Percentiles rank a stretch among this genome's conserved stretches.
These are phyloP conservation scores for Gobio gobio DNA, from an alignment of 2,113 vertebrate genomes.

Conservation along the genomic window DNA sequence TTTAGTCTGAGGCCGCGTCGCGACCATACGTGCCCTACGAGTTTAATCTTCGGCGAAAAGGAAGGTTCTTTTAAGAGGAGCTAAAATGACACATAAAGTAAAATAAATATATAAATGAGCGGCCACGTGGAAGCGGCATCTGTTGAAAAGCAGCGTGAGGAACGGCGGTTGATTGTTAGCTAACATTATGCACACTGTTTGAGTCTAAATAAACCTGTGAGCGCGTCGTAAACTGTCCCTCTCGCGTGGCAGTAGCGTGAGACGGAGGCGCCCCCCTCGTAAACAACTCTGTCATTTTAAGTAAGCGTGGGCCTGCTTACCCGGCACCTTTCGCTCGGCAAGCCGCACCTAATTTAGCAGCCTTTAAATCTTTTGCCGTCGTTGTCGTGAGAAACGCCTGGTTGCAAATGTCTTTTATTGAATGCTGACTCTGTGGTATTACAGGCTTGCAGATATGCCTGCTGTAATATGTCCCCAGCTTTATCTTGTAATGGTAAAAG, in stretches of 20 bases:
- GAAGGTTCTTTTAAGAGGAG: background rate
- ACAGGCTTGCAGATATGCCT: conserved; percentile 80
- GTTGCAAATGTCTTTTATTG: conserved; percentile 86
- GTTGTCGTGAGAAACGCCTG: conserved; percentile 81
- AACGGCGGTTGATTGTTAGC: conserved; percentile 74
- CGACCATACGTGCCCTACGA: conserved; percentile 36
- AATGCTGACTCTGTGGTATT: conserved; percentile 84
- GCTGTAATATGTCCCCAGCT: conserved; percentile 81
- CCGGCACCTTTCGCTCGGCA: conserved; percentile 77
- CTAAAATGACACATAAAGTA: conserved; percentile 3
- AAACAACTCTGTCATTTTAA: conserved; percentile 84
- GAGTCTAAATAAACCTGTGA: conserved; percentile 77
- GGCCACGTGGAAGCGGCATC: conserved; percentile 50
- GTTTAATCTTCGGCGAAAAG: background rate
- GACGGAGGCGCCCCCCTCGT: conserved; percentile 67
- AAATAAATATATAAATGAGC: conserved; percentile 40
- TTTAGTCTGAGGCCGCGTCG: conserved; percentile 32
- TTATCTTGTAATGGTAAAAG: conserved; percentile 84
- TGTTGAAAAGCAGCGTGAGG: conserved; percentile 64
- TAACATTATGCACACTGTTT: conserved; percentile 76
- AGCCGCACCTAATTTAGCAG: conserved; percentile 83
- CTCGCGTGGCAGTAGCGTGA: conserved; percentile 63
- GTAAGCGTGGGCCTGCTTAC: conserved; percentile 81
- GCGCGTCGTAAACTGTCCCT: conserved; percentile 74
- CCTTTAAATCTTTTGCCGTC: conserved; percentile 83